A percentile compares a stretch with the other conserved stretches of the same genome.
phyloP scores from a whole-genome alignment of 2,113 vertebrate species.

The Tylochromis polylepis region DNA sequence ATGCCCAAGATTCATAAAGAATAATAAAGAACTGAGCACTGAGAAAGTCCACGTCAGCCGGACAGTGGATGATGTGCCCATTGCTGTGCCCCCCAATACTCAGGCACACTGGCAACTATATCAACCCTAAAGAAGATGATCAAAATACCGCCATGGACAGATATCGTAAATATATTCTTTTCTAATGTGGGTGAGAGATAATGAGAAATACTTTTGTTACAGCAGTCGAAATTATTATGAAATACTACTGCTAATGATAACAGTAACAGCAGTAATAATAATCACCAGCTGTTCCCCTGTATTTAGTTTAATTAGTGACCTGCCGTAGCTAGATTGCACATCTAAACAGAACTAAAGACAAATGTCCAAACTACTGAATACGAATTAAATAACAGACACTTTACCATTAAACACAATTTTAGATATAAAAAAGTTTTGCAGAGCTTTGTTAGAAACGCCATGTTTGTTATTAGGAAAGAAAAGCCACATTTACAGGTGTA shows the following conservation, averaged over 20 bases:
- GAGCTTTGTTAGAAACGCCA: not conserved
- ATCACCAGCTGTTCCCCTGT: not conserved
- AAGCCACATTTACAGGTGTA: not conserved
- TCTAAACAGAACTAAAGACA: not conserved
- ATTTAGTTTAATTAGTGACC: not conserved
- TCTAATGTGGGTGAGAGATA: not conserved
- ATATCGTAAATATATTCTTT: no score
- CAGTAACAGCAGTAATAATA: not conserved
- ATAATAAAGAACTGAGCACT: no score
- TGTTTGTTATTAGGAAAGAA: not conserved
- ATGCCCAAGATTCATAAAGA: no score
- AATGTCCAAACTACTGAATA: not conserved
- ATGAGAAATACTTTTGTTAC: not conserved
- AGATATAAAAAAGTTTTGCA: no score
- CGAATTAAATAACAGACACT: not conserved
- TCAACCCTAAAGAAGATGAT: no score
- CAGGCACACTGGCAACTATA: no score
- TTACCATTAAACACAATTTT: no score
- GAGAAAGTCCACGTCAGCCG: no score
- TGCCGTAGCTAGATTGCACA: rapidly evolving
- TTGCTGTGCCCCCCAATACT: no score
- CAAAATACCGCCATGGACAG: no score
- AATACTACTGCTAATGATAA: not conserved
- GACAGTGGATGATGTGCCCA: no score
- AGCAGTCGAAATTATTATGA: not conserved